Evolutionary conservation across 2,797 vertebrate genomes (phyloP), one percentile per base, ranked within the genome.

Genomic region (Streptopelia turtur): DNA sequence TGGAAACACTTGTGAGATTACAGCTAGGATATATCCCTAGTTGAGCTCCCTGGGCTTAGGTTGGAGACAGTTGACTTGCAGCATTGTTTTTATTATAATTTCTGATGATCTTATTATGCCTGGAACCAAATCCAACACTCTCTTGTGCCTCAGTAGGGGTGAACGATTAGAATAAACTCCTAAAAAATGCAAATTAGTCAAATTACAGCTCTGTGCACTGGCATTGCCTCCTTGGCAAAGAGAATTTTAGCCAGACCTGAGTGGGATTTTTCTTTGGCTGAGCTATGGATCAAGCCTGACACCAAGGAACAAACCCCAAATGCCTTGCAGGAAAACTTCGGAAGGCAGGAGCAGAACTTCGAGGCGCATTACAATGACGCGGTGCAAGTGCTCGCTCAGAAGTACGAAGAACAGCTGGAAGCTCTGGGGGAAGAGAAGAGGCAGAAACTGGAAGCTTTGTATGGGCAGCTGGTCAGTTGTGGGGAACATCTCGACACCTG

Each of bases 351-450:
- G 96, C 98, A 99, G 95, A 98, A 99, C 97, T 97, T 99, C n/a
- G 99, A 99, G 97, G 98, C 98, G 64, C 99, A 99, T 96, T 99
- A 99, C 94, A 98, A 99, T 0, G 98, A 99, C 3, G 98, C 99
- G 66, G 98, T 99, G 64, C 99, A 99, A 97, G 98, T 98, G 5
- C 95, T 99, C 41, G 98, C 99, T 31, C 98, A 99, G 94, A 98
- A 98, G 21, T 98, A 98, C 0, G 98, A 99, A 74, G 98, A 99
- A 63, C 97, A 98, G 85, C 96, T 98, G 16, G 97, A 98, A 11
- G 97, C 94, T 23, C 97, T 99, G 76, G 98, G 98, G 81, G 98
- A 98, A 85, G 98, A 99, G 95, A 99, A 99, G 98, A 99, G 98
- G 85, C 95, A 97, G 84, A 99, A 99, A 90, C 94, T 99, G 96